Conservation (phyloP, 1,140 invertebrate species). For the Leguminivora glycinivorella region DNA sequence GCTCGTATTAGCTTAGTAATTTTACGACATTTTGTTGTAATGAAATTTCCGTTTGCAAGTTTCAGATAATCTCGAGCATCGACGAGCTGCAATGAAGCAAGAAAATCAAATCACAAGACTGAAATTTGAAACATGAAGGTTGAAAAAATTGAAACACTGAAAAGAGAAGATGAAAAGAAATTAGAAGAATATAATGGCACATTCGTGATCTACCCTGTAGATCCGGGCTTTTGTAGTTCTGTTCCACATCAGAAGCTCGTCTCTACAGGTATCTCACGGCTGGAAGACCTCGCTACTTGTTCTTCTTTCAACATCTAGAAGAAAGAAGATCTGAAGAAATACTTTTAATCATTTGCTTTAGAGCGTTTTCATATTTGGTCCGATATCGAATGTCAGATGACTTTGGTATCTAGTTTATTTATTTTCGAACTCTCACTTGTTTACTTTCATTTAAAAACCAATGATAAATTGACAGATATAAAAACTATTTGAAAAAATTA, state of each 20-base stretch:
- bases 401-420: too few species aligned
- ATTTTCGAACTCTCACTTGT: too few species aligned
- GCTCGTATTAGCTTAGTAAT: neutral
- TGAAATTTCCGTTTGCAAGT: slow-evolving; percentile 32
- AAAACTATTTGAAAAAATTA: too few species aligned
- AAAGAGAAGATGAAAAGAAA: slow-evolving; percentile 41
- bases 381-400: too few species aligned
- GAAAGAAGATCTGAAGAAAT: slow-evolving; percentile 28
- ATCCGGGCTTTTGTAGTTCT: slow-evolving; percentile 99
- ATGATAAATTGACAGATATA: too few species aligned
- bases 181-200: slow-evolving; percentile 61
- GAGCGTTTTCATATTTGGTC: too few species aligned
- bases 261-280: slow-evolving; percentile 99
- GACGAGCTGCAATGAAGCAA: neutral
- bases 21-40: neutral
- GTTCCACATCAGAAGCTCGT: slow-evolving; percentile 97
- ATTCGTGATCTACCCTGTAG: slow-evolving; percentile 99
- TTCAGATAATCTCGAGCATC: slow-evolving; percentile 35
- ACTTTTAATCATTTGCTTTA: too few species aligned
- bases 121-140: slow-evolving; percentile 26
- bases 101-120: neutral
- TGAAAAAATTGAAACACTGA: slow-evolving; percentile 1
- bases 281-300: slow-evolving; percentile 83
- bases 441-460: too few species aligned
- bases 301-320: slow-evolving; percentile 25